These are phyloP conservation scores for Dromiciops gliroides DNA, from an alignment of 2,113 vertebrate genomes.

Conservation along the genomic window DNA sequence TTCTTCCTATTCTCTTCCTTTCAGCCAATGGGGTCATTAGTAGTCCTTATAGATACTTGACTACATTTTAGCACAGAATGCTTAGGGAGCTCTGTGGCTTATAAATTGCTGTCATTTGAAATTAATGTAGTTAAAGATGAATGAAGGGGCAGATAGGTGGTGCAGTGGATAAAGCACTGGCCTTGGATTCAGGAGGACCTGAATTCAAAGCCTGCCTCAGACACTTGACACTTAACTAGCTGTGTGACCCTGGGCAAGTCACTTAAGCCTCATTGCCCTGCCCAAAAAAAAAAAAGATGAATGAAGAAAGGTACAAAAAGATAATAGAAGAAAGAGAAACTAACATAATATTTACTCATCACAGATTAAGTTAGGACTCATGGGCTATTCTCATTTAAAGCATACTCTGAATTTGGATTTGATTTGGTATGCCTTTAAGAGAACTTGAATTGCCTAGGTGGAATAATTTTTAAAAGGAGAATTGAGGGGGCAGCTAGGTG, in stretches of 20 bases:
- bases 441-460: neutral
- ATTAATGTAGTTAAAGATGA: neutral
- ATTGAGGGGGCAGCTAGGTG: no score
- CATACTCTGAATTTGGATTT: neutral
- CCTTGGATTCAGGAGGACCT: no score
- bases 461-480: neutral
- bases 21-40: neutral
- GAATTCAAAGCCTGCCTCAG: no score
- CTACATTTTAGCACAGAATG: neutral
- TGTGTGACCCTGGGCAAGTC: no score
- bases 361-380: neutral
- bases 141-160: no score
- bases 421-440: neutral
- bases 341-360: neutral
- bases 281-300: no score
- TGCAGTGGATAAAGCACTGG: no score
- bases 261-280: no score
- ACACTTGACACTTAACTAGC: no score
- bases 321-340: neutral
- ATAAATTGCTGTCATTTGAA: neutral
- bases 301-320: neutral
- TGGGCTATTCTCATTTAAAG: neutral
- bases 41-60: neutral
- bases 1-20: neutral
- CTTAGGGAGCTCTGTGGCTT: neutral